Conservation (phyloP, 1,140 invertebrate genomes). For the Marisa cornuarietis region DNA sequence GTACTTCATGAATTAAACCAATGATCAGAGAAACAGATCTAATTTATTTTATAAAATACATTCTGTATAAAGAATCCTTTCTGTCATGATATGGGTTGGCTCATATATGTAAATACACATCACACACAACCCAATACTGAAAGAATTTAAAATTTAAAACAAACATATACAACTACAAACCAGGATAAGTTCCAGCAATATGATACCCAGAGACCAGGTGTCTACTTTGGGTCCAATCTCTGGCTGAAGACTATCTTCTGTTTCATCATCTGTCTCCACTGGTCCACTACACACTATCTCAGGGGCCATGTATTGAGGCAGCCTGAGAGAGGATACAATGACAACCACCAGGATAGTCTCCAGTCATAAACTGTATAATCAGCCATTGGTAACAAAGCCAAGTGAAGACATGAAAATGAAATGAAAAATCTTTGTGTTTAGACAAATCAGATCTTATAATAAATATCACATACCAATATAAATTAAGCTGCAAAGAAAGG, state of each 20-base stretch:
- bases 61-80: no score
- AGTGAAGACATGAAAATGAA: not conserved
- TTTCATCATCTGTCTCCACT: constrained; percentile 47
- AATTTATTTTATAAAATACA: no score
- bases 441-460: no score
- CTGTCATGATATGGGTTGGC: no score
- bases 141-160: no score
- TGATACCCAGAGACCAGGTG: constrained; percentile 90
- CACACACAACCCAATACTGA: no score
- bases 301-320: constrained; percentile 74
- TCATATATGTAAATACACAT: no score
- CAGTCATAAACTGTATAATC: not conserved
- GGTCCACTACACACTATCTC: constrained; percentile 77
- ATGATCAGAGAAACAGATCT: no score
- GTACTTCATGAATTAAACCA: no score
- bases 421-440: no score
- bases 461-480: not conserved
- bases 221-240: constrained; percentile 76
- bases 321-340: constrained; percentile 22
- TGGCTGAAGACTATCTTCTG: constrained; percentile 36
- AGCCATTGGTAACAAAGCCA: not conserved
- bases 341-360: not conserved
- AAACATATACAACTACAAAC: constrained; percentile 7
- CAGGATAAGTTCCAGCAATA: constrained; percentile 76
- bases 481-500: not conserved